These are phyloP conservation scores for Sebastolobus alascanus DNA, from an alignment of 2,797 vertebrate species.

Conservation along the genomic window DNA sequence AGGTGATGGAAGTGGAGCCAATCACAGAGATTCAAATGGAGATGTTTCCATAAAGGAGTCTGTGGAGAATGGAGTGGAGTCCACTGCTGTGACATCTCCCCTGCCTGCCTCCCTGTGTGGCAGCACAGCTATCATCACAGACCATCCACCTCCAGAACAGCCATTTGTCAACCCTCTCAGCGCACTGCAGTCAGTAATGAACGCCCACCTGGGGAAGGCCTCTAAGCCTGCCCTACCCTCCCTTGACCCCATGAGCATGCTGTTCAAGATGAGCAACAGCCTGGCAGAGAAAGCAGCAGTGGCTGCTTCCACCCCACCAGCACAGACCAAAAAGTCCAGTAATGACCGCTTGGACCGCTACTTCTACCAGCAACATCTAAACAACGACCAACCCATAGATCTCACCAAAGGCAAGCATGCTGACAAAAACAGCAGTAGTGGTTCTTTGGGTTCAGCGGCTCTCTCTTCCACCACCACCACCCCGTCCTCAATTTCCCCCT, in stretches of 20 bases:
- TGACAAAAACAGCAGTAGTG: constrained; percentile 91
- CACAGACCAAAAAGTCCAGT: constrained; percentile 92
- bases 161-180: constrained; percentile 98
- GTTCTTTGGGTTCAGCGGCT: constrained; percentile 92
- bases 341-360: constrained; percentile 95
- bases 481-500: constrained; percentile 93
- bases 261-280: constrained; percentile 99
- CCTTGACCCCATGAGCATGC: constrained; percentile 99
- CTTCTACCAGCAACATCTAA: constrained; percentile 91
- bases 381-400: constrained; percentile 96
- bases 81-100: constrained; percentile 84
- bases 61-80: constrained; percentile 91
- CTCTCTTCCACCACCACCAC: constrained; percentile 93
- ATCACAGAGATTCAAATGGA: constrained; percentile 88
- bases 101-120: constrained; percentile 86
- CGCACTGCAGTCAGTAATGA: constrained; percentile 98
- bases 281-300: constrained; percentile 97
- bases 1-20: constrained; percentile 73
- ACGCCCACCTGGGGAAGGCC: constrained; percentile 97
- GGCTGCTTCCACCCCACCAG: constrained; percentile 91
- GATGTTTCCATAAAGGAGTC: constrained; percentile 87
- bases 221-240: constrained; percentile 96
- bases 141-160: constrained; percentile 96
- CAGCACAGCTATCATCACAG: constrained; percentile 97
- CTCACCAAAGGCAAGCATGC: constrained; percentile 97